These are phyloP conservation scores for Triops longicaudatus DNA, from an alignment of 1,140 invertebrate genomes.

Conservation along the genomic window DNA sequence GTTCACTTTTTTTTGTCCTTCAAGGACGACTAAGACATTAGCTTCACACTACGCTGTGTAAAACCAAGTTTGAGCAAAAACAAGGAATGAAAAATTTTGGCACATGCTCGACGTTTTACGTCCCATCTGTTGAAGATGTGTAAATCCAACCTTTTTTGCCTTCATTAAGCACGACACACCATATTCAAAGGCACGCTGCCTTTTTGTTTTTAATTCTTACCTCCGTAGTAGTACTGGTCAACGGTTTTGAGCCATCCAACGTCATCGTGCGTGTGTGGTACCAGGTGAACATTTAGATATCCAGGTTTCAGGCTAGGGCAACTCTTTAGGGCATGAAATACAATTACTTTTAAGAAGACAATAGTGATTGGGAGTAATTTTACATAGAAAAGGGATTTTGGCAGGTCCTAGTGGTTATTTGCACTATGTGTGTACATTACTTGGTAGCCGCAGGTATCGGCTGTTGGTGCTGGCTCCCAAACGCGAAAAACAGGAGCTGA, in stretches of 20 bases:
- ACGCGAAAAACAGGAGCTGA: background rate
- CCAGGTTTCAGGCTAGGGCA: constrained; percentile 34
- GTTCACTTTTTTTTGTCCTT: no score
- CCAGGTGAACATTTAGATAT: constrained; percentile 46
- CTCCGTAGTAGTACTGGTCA: constrained; percentile 52
- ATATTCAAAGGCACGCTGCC: constrained; percentile 9
- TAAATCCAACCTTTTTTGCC: background rate
- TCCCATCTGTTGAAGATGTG: background rate
- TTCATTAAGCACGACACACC: no score
- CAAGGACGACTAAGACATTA: no score
- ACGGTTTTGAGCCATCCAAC: constrained; percentile 55
- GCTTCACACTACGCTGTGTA: no score
- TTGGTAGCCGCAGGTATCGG: background rate
- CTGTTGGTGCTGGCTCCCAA: background rate
- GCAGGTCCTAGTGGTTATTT: background rate
- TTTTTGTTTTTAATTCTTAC: constrained; percentile 28
- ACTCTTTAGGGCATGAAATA: constrained; percentile 30
- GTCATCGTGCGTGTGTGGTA: constrained; percentile 48
- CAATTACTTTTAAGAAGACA: background rate
- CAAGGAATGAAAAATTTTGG: background rate
- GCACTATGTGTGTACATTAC: background rate
- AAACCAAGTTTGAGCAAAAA: no score
- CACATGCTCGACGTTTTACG: background rate
- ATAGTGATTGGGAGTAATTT: background rate
- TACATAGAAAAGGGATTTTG: background rate